Evolutionary conservation across 2,113 vertebrate genomes (phyloP), one percentile per base, ranked within the genome.

Genomic region (Neoarius graeffei): DNA sequence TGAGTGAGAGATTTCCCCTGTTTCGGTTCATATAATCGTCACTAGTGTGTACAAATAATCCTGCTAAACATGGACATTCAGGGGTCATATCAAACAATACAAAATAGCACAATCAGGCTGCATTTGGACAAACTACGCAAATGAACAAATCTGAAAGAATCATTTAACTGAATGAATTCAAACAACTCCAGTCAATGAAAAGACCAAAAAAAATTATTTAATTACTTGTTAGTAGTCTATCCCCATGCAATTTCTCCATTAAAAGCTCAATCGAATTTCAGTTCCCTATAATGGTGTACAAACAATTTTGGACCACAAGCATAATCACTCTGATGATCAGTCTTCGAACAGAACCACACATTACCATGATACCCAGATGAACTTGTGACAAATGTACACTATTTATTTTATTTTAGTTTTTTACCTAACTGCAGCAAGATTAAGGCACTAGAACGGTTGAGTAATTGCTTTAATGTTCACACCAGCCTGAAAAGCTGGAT

Each of bases 301-400:
- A 86, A 83, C 86, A 35, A 35, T 86, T 56, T 57, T 66, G 54
- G 56, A 42, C 52, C 23, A 69, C 81, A 81, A 69, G 17, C 69
- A 73, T 73, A 48, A 74, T 74, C 19, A 52, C 48, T 79, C 23
- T n/a, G 52, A 56, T 79, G 27, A 56, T 56, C 76, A 56, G 27
- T 27, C 76, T 56, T 79, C 25, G 13, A 52, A 77, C 30, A 15
- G 15, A 79, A 54, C 13, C 54, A 20, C n/a, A 81, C 4, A 54
- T 30, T 19, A 35, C 54, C 79, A 81, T 59, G 54, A 56, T 50
- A 23, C 71, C 62, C 69, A 7, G 76, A 56, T 77, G 23, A 52
- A 52, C 23, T 7, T 15, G 25, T 27, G 2, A 5, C 50, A 11
- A 1, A 77, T 7, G 50, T n/a, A 15, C 74, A 13, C 23, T 19